These are phyloP conservation scores for Anoplophora glabripennis DNA, from an alignment of 1,140 invertebrate genomes.

Conservation along the genomic window DNA sequence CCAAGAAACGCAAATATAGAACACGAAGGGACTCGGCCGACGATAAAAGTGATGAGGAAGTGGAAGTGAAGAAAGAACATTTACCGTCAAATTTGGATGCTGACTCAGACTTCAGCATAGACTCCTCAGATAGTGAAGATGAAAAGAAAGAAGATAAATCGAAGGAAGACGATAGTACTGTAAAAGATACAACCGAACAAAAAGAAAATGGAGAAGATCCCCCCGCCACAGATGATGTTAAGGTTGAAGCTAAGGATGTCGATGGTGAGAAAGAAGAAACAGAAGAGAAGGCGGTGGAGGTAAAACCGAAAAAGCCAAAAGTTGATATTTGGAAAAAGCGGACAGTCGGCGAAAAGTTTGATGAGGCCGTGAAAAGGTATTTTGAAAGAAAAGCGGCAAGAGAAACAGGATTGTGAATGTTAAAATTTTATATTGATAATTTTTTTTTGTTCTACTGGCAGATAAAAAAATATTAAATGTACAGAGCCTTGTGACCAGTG, in stretches of 20 bases:
- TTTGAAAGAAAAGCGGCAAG: slow-evolving; percentile 65
- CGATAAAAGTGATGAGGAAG: slow-evolving; percentile 51
- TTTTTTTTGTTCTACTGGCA: no score
- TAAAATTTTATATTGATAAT: background rate
- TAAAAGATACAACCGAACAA: slow-evolving; percentile 29
- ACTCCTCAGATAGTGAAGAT: slow-evolving; percentile 56
- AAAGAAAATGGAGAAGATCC: slow-evolving; percentile 19
- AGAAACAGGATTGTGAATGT: slow-evolving; percentile 24
- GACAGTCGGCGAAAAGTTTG: slow-evolving; percentile 76
- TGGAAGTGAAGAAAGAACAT: slow-evolving; percentile 52
- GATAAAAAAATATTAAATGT: no score
- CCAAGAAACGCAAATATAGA: slow-evolving; percentile 38
- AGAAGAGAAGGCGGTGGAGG: slow-evolving; percentile 28
- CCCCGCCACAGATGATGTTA: slow-evolving; percentile 15
- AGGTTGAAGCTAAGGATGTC: slow-evolving; percentile 20
- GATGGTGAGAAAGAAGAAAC: slow-evolving; percentile 28
- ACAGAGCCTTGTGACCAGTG: no score
- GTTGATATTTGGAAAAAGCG: slow-evolving; percentile 79
- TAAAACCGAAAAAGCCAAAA: slow-evolving; percentile 52
- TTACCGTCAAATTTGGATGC: slow-evolving; percentile 62
- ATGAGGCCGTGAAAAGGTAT: slow-evolving; percentile 76
- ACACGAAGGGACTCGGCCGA: slow-evolving; percentile 27
- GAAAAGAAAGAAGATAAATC: slow-evolving; percentile 31
- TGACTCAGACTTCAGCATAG: slow-evolving; percentile 66
- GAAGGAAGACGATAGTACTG: background rate